Evolutionary conservation across 1,140 invertebrate species (phyloP).

Genomic region (Tetraneura akinire): DNA sequence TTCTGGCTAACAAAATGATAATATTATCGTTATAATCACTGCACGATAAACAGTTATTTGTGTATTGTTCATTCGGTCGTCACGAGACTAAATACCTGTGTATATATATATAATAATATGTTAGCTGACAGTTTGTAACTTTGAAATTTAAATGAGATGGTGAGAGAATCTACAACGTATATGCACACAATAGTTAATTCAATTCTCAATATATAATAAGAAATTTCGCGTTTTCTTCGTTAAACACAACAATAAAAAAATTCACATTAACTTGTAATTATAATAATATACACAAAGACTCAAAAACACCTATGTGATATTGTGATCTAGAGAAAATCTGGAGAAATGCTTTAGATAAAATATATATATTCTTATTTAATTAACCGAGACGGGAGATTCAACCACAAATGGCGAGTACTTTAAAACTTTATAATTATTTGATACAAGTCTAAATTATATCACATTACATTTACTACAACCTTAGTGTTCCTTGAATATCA

Average conservation of each 20-base stretch:
- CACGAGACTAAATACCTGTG: not conserved
- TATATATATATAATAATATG: not conserved
- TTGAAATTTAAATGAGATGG: constrained; percentile 19
- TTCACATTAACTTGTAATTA: constrained; percentile 4
- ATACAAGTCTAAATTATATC: no score
- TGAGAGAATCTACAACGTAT: not conserved
- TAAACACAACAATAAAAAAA: constrained; percentile 8
- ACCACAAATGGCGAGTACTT: no score
- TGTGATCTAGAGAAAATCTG: no score
- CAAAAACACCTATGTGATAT: no score
- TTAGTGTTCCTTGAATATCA: no score
- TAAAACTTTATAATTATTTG: no score
- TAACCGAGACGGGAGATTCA: no score
- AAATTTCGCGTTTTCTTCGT: constrained; percentile 1
- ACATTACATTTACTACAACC: no score
- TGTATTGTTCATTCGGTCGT: not conserved
- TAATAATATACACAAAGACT: no score
- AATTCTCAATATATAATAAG: not conserved
- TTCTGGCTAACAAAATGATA: not conserved
- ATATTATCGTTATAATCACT: constrained; percentile 1
- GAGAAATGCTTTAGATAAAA: no score
- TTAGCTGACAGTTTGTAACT: constrained; percentile 7
- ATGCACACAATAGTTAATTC: constrained; percentile 1
- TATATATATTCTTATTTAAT: no score
- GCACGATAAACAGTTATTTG: constrained; percentile 5